These are phyloP conservation scores for Halcyon chelicuti DNA, from an alignment of 2,797 vertebrate genomes.

Conservation along the genomic window DNA sequence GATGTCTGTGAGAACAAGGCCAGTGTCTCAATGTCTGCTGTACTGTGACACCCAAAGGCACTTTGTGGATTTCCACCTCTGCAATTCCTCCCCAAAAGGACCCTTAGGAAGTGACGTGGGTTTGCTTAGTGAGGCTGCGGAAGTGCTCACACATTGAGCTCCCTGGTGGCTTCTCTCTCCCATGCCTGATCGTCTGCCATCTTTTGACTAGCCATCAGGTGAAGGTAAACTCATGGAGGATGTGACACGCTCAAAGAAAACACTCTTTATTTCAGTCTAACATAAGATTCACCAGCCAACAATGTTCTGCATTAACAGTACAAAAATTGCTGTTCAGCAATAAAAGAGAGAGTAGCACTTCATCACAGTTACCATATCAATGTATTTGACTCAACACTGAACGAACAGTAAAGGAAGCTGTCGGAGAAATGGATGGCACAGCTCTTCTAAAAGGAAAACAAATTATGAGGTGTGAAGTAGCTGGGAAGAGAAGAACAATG, in stretches of 20 bases:
- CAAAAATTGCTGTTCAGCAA: background rate
- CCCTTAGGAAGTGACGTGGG: accelerated
- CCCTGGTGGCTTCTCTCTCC: background rate
- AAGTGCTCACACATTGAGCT: background rate
- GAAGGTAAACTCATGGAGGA: background rate
- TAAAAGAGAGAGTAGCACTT: background rate
- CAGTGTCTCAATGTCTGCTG: accelerated
- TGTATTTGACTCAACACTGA: background rate
- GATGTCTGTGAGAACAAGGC: background rate
- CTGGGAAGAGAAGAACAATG: background rate
- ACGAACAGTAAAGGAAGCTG: background rate
- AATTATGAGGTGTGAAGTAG: background rate
- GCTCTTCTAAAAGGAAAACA: background rate
- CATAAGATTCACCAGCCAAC: background rate
- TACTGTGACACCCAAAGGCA: accelerated
- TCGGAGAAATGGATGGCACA: background rate
- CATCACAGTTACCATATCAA: background rate
- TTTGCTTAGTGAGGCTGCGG: background rate
- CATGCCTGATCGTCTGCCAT: background rate
- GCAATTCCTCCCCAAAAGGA: background rate
- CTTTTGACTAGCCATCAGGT: background rate
- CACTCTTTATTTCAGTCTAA: background rate
- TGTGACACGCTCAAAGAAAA: background rate
- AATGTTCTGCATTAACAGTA: background rate
- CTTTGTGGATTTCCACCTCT: background rate